These are phyloP conservation scores for Tinamus guttatus DNA, from an alignment of 2,113 vertebrate species.

Conservation along the genomic window DNA sequence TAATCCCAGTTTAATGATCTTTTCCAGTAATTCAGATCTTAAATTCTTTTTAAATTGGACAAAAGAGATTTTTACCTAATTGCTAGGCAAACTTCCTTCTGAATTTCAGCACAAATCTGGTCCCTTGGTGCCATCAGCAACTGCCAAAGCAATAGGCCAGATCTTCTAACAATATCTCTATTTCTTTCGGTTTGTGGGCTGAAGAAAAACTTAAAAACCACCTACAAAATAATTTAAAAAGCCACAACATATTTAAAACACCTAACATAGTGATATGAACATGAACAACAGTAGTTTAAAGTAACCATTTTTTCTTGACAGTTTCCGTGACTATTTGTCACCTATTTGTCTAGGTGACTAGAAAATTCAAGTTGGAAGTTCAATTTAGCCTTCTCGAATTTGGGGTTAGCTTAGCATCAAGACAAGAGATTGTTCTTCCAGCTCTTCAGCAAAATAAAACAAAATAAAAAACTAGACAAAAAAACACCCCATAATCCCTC, in stretches of 20 bases:
- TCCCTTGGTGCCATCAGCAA: constrained; percentile 94
- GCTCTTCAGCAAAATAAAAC: neutral
- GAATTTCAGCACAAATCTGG: constrained; percentile 94
- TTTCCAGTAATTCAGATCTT: too few relatives aligned
- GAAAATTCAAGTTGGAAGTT: neutral
- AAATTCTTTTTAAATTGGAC: neutral
- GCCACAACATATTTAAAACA: neutral
- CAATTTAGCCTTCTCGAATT: neutral
- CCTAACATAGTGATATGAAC: neutral
- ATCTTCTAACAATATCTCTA: constrained; percentile 90
- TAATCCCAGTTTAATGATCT: neutral
- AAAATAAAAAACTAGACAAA: neutral
- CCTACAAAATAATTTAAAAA: constrained; percentile 78
- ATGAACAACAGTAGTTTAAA: neutral
- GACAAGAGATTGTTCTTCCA: neutral
- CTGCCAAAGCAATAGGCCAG: constrained; percentile 94
- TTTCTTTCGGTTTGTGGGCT: constrained; percentile 95
- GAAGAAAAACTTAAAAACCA: constrained; percentile 97
- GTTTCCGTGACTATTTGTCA: neutral
- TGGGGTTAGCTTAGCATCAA: neutral
- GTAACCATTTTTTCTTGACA: neutral
- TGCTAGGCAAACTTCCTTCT: constrained; percentile 95
- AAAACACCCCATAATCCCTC: neutral
- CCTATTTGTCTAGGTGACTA: neutral
- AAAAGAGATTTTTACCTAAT: constrained; percentile 85